Percentiles rank a stretch among this genome's conserved stretches.
phyloP scores from a whole-genome alignment of 2,113 vertebrate species.

The Microtus pennsylvanicus region DNA sequence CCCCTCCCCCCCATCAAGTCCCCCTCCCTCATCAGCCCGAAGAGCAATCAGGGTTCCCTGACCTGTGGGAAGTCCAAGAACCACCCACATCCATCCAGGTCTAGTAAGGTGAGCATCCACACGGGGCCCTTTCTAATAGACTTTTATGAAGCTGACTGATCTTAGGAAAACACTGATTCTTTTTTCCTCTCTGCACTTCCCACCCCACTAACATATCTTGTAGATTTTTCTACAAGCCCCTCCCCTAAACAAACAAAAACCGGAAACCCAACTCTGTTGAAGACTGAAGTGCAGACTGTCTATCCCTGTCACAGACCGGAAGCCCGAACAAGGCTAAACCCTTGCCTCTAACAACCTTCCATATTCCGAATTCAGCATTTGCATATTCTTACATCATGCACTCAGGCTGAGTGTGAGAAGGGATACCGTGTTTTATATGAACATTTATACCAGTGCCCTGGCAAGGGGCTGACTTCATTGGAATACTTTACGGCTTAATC shows the following conservation, averaged over 20 bases:
- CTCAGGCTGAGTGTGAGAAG: constrained; percentile 75
- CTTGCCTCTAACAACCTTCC: background rate
- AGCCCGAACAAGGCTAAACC: background rate
- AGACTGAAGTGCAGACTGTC: background rate
- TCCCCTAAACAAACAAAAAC: background rate
- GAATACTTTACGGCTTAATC: constrained; percentile 81
- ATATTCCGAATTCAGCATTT: constrained; percentile 18
- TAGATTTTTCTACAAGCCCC: background rate
- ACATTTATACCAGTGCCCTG: constrained; percentile 74
- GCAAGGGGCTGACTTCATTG: constrained; percentile 56
- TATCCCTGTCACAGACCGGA: background rate
- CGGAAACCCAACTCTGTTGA: background rate
- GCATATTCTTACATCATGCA: constrained; percentile 68
- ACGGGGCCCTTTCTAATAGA: background rate
- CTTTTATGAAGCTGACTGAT: constrained; percentile 5
- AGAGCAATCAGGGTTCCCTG: too few relatives aligned
- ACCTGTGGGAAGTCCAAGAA: too few relatives aligned
- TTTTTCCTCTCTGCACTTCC: background rate
- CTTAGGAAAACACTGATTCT: constrained; percentile 36
- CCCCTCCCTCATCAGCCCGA: too few relatives aligned
- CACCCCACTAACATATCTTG: background rate
- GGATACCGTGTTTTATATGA: constrained; percentile 71
- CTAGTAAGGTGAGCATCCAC: too few relatives aligned
- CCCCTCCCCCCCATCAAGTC: too few relatives aligned
- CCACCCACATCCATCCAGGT: too few relatives aligned